A percentile compares a stretch with the other conserved stretches of the same genome.
These are phyloP conservation scores for Xylota sylvarum DNA, from an alignment of 2,888 invertebrate genomes.

Conservation along the genomic window DNA sequence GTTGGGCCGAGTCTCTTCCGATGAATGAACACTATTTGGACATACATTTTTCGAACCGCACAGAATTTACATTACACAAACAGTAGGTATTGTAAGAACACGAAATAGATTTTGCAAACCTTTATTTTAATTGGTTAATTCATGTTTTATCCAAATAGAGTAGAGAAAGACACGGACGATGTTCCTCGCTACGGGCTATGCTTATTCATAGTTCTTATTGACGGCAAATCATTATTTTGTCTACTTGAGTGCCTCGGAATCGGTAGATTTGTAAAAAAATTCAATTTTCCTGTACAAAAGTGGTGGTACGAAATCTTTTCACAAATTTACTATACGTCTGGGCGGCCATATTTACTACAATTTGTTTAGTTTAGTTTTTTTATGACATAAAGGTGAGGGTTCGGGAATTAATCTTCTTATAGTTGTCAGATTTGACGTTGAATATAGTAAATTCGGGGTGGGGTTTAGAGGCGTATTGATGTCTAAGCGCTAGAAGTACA, in stretches of 20 bases:
- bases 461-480: not conserved
- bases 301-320: constrained; percentile 75
- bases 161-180: constrained; percentile 28
- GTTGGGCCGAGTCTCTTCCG: constrained; percentile 2
- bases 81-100: not conserved
- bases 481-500: not conserved
- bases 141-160: constrained; percentile 64
- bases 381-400: constrained; percentile 59
- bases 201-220: constrained; percentile 25
- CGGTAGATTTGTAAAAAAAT: constrained; percentile 43
- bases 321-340: constrained; percentile 77
- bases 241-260: constrained; percentile 36
- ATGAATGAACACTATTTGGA: constrained; percentile 35
- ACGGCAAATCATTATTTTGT: constrained; percentile 55
- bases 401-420: constrained; percentile 16
- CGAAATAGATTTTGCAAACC: constrained; percentile 57
- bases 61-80: constrained; percentile 26
- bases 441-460: not conserved
- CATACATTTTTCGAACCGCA: constrained; percentile 15
- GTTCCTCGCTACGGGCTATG: constrained; percentile 28
- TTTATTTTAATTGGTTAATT: constrained; percentile 69
- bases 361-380: constrained; percentile 75
- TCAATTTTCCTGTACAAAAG: constrained; percentile 66
- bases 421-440: constrained; percentile 36
- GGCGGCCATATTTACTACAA: constrained; percentile 77